Base-by-base conservation (phyloP, 2,113 vertebrate species). In the Talpa occidentalis region DNA sequence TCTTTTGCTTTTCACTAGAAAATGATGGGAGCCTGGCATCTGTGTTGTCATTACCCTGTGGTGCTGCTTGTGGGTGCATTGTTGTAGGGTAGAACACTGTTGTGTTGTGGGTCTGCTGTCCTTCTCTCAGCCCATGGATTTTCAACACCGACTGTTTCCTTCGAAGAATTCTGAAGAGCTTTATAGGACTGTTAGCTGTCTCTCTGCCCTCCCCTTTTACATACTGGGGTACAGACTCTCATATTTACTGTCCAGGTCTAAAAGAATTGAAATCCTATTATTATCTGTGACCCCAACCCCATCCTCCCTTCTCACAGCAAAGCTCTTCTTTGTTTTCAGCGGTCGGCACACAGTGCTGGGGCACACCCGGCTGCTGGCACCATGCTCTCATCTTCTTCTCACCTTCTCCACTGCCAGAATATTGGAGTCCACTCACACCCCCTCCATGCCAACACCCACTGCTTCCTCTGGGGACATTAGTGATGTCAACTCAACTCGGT, bases 341-440 rank as follows among this genome's bases (percentile, higher is more conserved):
- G 7, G 30, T 40, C 16, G 0, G 24, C 14, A 3, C 16, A 2
- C 47, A n/a, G 49, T 10, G 0, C 28, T 0, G 59, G 62, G 35
- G 56, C 2, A 0, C 67, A 32, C 2, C 5, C 7, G 7, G n/a
- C 59, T 22, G 0, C 26, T 19, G 56, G 69, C 26, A 6, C 17
- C 3, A 0, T 19, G 8, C 95, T 14, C 0, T 10, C 8, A 10
- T 9, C 66, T 17, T 54, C 52, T 49, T 0, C 62, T n/a, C 42
- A 2, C 40, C 28, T 42, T 42, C 22, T 35, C 49, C 15, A 19
- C 28, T 28, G 56, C 77, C 30, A 0, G 28, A 1, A 10, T 5
- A 16, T 56, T 26, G 0, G 52, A 44, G 30, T 19, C 2, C n/a
- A 11, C 70, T 49, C 26, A 21, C 52, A 32, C n/a, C 7, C 40